These are phyloP conservation scores for Hydrophis major DNA, from an alignment of 2,797 vertebrate genomes.

Conservation along the genomic window DNA sequence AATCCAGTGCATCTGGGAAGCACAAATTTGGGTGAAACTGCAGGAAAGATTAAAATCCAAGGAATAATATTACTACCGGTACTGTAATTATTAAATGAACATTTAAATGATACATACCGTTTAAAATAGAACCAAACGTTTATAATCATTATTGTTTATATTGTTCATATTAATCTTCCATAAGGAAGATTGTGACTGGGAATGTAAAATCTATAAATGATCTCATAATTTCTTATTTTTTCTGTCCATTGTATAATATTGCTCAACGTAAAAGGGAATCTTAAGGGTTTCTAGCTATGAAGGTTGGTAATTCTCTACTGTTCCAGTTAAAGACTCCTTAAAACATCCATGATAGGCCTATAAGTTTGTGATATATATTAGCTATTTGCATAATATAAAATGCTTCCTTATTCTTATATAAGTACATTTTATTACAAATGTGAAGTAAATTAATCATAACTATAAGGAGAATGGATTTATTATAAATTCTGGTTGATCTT, in stretches of 20 bases:
- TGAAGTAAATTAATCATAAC: background rate
- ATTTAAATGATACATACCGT: background rate
- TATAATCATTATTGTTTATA: background rate
- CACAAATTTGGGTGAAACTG: background rate
- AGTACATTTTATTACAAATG: background rate
- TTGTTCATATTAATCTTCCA: background rate
- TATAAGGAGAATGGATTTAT: background rate
- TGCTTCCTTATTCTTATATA: background rate
- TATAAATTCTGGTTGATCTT: background rate
- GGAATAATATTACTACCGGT: background rate
- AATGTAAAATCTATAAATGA: background rate
- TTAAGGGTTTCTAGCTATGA: background rate
- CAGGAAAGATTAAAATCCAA: background rate
- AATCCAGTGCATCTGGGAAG: background rate
- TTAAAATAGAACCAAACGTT: background rate
- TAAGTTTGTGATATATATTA: background rate
- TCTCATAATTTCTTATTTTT: background rate
- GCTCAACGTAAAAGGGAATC: background rate
- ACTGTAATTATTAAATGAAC: background rate
- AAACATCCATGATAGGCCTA: background rate
- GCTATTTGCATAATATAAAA: background rate
- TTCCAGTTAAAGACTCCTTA: background rate
- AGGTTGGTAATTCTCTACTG: background rate
- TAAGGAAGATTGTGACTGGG: background rate
- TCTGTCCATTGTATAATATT: background rate